Percentiles rank a stretch among this genome's conserved stretches.
Evolutionary conservation across 2,113 vertebrate genomes (phyloP).

Genomic region (Pseudopodoces humilis): DNA sequence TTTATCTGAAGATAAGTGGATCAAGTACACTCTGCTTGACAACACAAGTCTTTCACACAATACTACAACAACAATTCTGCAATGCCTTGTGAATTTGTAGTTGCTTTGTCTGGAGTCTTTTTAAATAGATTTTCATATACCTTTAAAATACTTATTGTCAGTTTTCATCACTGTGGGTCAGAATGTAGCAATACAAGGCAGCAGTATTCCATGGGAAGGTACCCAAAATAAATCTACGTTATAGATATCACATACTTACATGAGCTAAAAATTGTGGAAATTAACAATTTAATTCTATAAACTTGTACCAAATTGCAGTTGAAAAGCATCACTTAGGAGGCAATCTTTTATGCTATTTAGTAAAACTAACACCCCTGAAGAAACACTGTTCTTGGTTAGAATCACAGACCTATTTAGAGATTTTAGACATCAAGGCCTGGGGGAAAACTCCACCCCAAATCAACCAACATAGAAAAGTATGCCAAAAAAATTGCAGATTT

Average conservation of each 20-base stretch:
- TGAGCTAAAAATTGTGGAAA: not conserved
- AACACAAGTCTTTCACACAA: not conserved
- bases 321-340: not conserved
- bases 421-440: not conserved
- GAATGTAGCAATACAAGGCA: not conserved
- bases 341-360: not conserved
- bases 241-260: not conserved
- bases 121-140: not conserved
- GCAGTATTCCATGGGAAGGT: not conserved
- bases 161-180: not conserved
- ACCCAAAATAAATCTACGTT: fast-evolving
- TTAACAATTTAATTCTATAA: not conserved
- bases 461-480: not conserved
- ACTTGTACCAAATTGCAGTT: not conserved
- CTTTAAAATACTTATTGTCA: not conserved
- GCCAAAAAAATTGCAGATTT: not conserved
- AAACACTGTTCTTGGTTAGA: not conserved
- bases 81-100: not conserved
- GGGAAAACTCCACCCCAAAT: not conserved
- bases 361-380: not conserved
- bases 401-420: not conserved
- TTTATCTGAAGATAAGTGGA: not conserved
- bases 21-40: not conserved
- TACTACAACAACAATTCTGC: not conserved
- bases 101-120: not conserved